Base-by-base conservation (phyloP, 2,888 invertebrate genomes). In the Smittia aterrima region DNA sequence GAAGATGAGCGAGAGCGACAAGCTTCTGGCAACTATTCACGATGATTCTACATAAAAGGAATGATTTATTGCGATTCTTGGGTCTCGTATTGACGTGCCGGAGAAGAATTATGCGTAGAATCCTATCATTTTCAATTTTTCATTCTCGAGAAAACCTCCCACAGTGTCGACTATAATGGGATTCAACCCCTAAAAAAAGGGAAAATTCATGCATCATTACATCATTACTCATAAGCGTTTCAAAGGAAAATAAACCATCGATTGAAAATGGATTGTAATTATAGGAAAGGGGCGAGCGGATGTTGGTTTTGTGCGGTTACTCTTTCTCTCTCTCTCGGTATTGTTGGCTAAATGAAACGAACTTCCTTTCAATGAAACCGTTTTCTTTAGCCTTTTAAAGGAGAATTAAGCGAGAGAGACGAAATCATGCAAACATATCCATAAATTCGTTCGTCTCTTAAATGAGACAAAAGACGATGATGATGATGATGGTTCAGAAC, bases 101-200 rank as follows among this genome's bases (percentile, higher is more conserved):
- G 38, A 47, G 16, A 47, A 47, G 16, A 47, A 47, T 47, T 47
- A 47, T 47, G 11, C 47, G 47, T n/a, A 22, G 58, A 22, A 27
- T 13, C 64, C 64, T 64, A 64, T 64, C 64, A 25, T 25, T 64
- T 64, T 64, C 64, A 64, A 64, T 64, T 64, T 64, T 64, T 64
- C 64, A 64, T 64, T 16, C 64, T 25, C n/a, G 18, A 6, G 47
- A 18, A n/a, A 64, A 27, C 64, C 25, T 25, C 64, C 64, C 64
- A 25, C 64, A 58, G 58, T 58, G 11, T 58, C 64, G 20, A 27
- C 27, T 64, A 25, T 27, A 64, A 64, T 22, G 20, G 64, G 64
- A 24, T 64, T 64, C 27, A 11, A n/a, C 25, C 27, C 25, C 47
- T 3, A n/a, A 9, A 25, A 58, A 7, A 24, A 22, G 24, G 20